Evolutionary conservation across 2,888 invertebrate genomes (phyloP).

Genomic region (Herminia tarsipennalis): DNA sequence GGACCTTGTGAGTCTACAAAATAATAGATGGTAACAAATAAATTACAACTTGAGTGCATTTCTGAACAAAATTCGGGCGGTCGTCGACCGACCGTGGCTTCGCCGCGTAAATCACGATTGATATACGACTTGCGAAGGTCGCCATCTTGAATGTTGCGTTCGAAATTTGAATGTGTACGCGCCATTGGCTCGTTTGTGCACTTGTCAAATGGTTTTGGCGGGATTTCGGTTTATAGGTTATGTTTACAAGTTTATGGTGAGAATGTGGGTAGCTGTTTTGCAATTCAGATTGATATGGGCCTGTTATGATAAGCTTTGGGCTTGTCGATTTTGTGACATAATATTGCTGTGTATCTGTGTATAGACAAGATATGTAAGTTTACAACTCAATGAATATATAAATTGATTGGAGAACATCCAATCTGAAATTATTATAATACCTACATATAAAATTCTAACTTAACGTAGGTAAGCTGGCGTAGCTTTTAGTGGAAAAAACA

Average conservation of each 20-base stretch:
- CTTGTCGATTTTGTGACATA: constrained; percentile 24
- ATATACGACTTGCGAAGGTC: constrained; percentile 82
- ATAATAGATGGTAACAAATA: constrained; percentile 86
- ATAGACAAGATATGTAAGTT: constrained; percentile 22
- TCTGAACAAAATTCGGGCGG: constrained; percentile 83
- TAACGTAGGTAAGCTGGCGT: too few relatives aligned
- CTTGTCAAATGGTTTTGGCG: constrained; percentile 56
- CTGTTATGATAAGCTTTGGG: constrained; percentile 30
- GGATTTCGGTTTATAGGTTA: constrained; percentile 46
- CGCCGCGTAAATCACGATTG: constrained; percentile 82
- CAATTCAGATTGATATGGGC: constrained; percentile 36
- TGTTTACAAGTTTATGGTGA: constrained; percentile 37
- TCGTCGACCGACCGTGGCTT: constrained; percentile 79
- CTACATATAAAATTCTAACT: too few relatives aligned
- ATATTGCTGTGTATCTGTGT: constrained; percentile 26
- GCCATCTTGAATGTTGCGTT: constrained; percentile 81
- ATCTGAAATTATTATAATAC: too few relatives aligned
- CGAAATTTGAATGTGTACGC: constrained; percentile 79
- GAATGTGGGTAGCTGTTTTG: constrained; percentile 37
- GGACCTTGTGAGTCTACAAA: constrained; percentile 85
- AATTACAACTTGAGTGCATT: constrained; percentile 83
- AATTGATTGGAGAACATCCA: neutral
- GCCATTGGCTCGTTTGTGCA: constrained; percentile 69
- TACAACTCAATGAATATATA: constrained; percentile 7
- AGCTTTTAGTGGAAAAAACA: too few relatives aligned